Base-by-base conservation (phyloP, 2,888 invertebrate genomes). In the Philhelius pedissequus region DNA sequence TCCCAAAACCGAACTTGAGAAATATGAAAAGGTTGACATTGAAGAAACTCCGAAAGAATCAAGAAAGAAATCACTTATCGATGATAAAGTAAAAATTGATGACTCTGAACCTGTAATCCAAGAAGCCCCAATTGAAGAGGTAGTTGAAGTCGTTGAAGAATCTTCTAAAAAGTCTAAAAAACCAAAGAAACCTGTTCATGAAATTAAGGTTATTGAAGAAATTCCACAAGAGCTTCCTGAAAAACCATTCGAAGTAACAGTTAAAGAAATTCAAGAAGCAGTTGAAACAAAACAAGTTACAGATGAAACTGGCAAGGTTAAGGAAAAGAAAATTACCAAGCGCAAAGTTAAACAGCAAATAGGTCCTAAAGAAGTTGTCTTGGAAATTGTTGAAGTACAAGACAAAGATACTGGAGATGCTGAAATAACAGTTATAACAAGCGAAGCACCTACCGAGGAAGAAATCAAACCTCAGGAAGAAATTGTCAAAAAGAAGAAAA, bases 371-470 rank as follows among this genome's bases (percentile, higher is more conserved):
- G 92, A 92, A 35, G 87, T 89, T 4, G 90, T 92, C 77, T 88
- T 92, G 79, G 92, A 92, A 86, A 89, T 92, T 2, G 92, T 92
- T 0, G 93, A 92, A 0, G 88, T 92, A 4, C 89, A 92, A 86
- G 87, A 92, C 83, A 86, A 92, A 89, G 89, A 91, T 88, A 89
- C 92, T 88, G 88, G 89, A 64, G 86, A 91, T 88, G 87, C 91
- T 69, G 90, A 90, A 77, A 89, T 92, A 3, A 90, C 90, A 4
- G 90, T 91, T 2, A 81, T 87, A 18, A 89, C 88, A 8, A 83
- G 87, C 5, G 87, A 38, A 73, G 87, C 87, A 5, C 83, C 52
- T 4, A 76, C 80, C 20, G 60, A 66, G 0, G 71, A 86, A 9
- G 87, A 88, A 18, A 48, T 27, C 8, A 64, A 79, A 18, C 79